Base-by-base conservation (phyloP, 2,797 vertebrate genomes). In the Spinibarbus caldwelli region DNA sequence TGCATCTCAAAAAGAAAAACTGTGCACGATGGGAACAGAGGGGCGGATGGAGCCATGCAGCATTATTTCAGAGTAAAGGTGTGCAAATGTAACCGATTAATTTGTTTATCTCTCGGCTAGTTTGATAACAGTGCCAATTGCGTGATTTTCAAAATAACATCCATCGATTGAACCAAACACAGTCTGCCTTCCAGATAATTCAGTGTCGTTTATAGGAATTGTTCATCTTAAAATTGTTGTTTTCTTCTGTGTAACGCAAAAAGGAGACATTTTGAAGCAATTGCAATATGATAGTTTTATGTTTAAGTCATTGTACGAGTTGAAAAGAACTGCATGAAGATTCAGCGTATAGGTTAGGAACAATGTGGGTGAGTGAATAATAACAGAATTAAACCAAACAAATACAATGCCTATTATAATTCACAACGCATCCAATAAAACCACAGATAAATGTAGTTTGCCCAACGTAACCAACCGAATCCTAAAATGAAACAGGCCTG, bases 41-140 rank as follows among this genome's bases (percentile, higher is more conserved):
- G 45, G 62, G 3, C 2, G 11, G 29, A 43, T 23, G 15, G 43
- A 67, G 82, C 23, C n/a, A 23, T 0, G 3, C 11, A 57, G 15
- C 29, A 12, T 84, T 67, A 38, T 52, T 77, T 54, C 59, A 67
- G 3, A 49, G 6, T 6, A 75, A 75, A 71, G 34, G 36, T 71
- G 49, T 38, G n/a, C 41, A 81, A 71, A 31, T 70, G 7, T 82
- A 54, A 57, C n/a, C 19, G 0, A 82, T 62, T 11, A 7, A 72
- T 62, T 82, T 17, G 11, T 59, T 82, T 45, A 29, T 82, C 17
- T n/a, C 71, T 72, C 45, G 38, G 52, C 68, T 47, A 62, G 80
- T 59, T 62, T 82, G 66, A 41, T 52, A 41, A 29, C 66, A 57
- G 23, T 41, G 26, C 31, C 19, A 59, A 31, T 23, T 43, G 11